Base-by-base conservation (phyloP, 2,113 vertebrate species). In the Jacana jacana region DNA sequence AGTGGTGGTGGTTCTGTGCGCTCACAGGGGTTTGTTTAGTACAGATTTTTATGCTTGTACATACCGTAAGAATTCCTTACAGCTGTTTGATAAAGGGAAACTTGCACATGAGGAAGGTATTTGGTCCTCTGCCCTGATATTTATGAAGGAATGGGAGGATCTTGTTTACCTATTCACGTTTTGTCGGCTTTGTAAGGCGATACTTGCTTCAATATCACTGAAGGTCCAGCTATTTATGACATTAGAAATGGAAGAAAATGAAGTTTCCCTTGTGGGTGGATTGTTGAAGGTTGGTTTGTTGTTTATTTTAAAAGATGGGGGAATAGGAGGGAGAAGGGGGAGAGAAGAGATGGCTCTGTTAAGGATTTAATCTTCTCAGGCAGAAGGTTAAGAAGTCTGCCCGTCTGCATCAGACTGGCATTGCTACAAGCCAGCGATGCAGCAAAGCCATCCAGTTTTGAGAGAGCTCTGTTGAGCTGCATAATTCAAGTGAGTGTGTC, bases 311-410 rank as follows among this genome's bases (percentile, higher is more conserved):
- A 75, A 84, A 68, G 57, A 37, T 27, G 30, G 10, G 30, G 30
- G 52, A 75, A 51, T 24, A 48, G 69, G 73, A 93, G 55, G 64
- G 35, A 60, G 64, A 70, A 73, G 30, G 13, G 24, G 2, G 23
- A 87, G 71, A 91, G 58, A 73, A 82, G 58, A 90, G 65, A 64
- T 65, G 4, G 0, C 64, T 39, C 37, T 64, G 52, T 68, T 96
- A 95, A 96, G 93, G 92, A 92, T 91, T 95, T 96, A 96, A 95
- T 96, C 93, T 91, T 95, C 95, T 95, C 95, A 95, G 92, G 68
- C 72, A 72, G 91, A 52, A 93, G 93, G 88, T 88, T 95, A 95
- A 96, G 93, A 94, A 92, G 93, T 78, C 93, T 95, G 91, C 86
- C 55, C 46, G 72, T 92, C 91, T 96, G 86, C 57, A 30, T 94